These are phyloP conservation scores for Chymomyza amoena DNA, from an alignment of 2,888 invertebrate genomes.

Conservation along the genomic window DNA sequence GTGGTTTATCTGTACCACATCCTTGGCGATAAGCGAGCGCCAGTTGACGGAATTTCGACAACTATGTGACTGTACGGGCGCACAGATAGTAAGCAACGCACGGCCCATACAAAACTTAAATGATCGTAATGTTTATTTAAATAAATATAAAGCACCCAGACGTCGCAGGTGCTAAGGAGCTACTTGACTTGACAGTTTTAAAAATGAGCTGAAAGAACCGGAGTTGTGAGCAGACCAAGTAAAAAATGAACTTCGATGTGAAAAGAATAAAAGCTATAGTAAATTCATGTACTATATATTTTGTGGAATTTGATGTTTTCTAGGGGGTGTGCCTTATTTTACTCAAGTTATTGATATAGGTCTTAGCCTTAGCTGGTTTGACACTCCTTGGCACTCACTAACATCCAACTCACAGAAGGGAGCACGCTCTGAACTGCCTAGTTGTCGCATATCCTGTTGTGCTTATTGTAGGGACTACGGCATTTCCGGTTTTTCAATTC, in stretches of 20 bases:
- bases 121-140: slow-evolving; percentile 31
- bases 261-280: too few species aligned
- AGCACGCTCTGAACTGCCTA: background rate
- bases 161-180: too few species aligned
- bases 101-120: slow-evolving; percentile 71
- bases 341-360: background rate
- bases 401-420: slow-evolving; percentile 22
- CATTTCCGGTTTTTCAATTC: slow-evolving; percentile 20
- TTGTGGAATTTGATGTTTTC: too few species aligned
- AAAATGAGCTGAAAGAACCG: too few species aligned
- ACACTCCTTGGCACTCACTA: slow-evolving; percentile 37
- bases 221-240: too few species aligned
- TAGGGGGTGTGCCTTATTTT: too few species aligned
- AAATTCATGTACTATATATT: too few species aligned
- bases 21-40: slow-evolving; percentile 80
- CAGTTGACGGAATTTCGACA: slow-evolving; percentile 78
- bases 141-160: slow-evolving; percentile 9
- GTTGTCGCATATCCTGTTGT: slow-evolving; percentile 46
- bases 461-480: slow-evolving; percentile 25
- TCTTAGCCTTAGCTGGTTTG: slow-evolving; percentile 28
- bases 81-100: slow-evolving; percentile 68
- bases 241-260: too few species aligned
- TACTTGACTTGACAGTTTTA: too few species aligned
- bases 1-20: slow-evolving; percentile 82
- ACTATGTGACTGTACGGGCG: slow-evolving; percentile 28